phyloP scores from a whole-genome alignment of 2,113 vertebrate species.

The Eidolon helvum region DNA sequence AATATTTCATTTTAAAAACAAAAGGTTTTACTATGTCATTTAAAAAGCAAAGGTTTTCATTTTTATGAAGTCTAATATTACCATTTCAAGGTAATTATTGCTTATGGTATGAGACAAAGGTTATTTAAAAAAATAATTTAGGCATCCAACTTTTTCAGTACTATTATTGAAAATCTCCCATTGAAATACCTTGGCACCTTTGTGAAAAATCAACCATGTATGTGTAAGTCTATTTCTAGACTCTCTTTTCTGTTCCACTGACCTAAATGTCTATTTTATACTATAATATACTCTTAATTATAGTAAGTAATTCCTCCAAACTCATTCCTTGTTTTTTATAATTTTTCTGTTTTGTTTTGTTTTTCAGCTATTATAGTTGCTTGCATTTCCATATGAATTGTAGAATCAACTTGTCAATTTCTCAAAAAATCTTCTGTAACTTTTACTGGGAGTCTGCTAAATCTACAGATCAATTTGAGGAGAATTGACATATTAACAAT shows the following conservation, averaged over 20 bases:
- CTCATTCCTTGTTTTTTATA: not conserved
- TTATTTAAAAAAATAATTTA: not conserved
- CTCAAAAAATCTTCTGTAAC: not conserved
- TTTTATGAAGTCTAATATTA: not conserved
- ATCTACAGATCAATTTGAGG: not conserved
- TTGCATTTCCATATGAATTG: not conserved
- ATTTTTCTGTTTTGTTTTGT: not conserved
- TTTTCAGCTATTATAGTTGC: not conserved
- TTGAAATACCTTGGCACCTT: not conserved
- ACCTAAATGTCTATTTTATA: not conserved
- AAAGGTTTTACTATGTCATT: no score
- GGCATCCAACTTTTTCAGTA: not conserved
- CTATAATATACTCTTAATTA: not conserved
- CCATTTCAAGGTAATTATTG: not conserved
- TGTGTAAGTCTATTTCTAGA: not conserved
- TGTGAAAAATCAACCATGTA: not conserved
- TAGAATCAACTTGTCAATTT: not conserved
- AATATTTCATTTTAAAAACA: no score
- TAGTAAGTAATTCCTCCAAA: not conserved
- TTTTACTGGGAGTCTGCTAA: not conserved
- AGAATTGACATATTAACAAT: not conserved
- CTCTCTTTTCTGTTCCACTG: not conserved
- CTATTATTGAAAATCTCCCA: not conserved
- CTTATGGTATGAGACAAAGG: not conserved
- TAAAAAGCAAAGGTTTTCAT: not conserved